phyloP scores from a whole-genome alignment of 2,113 vertebrate genomes.

The Pionites leucogaster region DNA sequence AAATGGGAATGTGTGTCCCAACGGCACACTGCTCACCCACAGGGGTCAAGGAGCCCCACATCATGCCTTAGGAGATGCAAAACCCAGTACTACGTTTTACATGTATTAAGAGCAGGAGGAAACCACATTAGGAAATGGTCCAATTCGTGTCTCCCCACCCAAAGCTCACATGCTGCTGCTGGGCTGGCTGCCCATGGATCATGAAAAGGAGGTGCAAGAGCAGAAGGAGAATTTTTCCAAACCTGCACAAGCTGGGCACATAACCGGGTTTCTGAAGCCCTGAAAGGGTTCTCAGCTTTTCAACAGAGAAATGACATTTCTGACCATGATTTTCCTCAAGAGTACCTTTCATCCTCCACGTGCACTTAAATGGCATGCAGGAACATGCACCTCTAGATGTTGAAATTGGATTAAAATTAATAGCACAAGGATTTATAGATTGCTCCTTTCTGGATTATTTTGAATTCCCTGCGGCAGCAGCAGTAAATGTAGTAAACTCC shows the following conservation, averaged over 20 bases:
- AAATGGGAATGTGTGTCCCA: not conserved
- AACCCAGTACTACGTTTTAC: fast-evolving
- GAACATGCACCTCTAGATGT: not conserved
- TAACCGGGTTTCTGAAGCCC: not conserved
- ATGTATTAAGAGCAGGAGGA: fast-evolving
- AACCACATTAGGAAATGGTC: fast-evolving
- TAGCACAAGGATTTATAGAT: not conserved
- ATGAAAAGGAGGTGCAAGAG: no score
- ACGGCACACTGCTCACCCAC: not conserved
- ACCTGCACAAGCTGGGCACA: fast-evolving
- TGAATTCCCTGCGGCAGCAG: not conserved
- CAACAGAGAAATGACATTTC: not conserved
- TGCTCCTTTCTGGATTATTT: not conserved
- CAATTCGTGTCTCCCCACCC: fast-evolving
- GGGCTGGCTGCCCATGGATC: not conserved
- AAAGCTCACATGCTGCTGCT: fast-evolving
- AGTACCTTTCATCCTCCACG: not conserved
- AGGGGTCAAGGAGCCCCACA: fast-evolving
- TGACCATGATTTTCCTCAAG: not conserved
- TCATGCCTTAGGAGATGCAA: fast-evolving
- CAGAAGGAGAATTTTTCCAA: not conserved
- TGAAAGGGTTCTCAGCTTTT: not conserved
- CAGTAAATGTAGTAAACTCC: not conserved
- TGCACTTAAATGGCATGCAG: not conserved
- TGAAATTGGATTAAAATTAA: not conserved